Base-by-base conservation (phyloP, 2,113 vertebrate species). In the Meles meles region DNA sequence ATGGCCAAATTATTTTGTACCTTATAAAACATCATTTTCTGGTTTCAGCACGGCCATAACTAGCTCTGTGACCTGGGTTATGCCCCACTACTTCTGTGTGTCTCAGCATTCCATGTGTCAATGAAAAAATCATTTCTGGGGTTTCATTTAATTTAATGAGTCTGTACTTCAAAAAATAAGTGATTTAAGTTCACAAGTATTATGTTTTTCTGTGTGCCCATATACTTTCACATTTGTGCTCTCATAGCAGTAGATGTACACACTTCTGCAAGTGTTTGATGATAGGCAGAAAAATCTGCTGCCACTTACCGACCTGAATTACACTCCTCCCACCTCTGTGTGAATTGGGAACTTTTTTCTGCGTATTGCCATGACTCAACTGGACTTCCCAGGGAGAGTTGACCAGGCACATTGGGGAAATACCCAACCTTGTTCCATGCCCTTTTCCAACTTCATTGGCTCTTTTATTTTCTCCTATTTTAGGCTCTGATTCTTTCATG, bases 1-100 rank as follows among this genome's bases (percentile, higher is more conserved):
- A 13, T 81, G 14, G 42, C 77, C 89, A 93, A 65, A 71, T 74
- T 86, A 61, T 77, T 97, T 90, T 88, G 61, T 76, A 44, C 59
- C 17, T 93, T 83, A 72, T 63, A 42, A 96, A 97, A 90, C 12
- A 49, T 55, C 27, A 27, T 20, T 81, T 94, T 93, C 86, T 95
- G 55, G 77, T 88, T 96, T 88, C 18, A 93, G 23, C 80, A 69
- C n/a, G 92, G 6, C 17, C 82, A 25, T 81, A 29, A 88, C 31
- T 69, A 88, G 52, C 14, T 65, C 6, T 91, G 21, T 92, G 65
- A 76, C 39, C 55, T 88, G 94, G 29, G 63, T 82, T 69, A 37
- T 67, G 7, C 87, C 69, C 23, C 25, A 80, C 95, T 83, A 42
- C 69, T 91, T 84, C 74, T 74, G 1, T 88, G 4, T 90, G 34